These are phyloP conservation scores for Nasalis larvatus DNA, from an alignment of 2,113 vertebrate species.

Conservation along the genomic window DNA sequence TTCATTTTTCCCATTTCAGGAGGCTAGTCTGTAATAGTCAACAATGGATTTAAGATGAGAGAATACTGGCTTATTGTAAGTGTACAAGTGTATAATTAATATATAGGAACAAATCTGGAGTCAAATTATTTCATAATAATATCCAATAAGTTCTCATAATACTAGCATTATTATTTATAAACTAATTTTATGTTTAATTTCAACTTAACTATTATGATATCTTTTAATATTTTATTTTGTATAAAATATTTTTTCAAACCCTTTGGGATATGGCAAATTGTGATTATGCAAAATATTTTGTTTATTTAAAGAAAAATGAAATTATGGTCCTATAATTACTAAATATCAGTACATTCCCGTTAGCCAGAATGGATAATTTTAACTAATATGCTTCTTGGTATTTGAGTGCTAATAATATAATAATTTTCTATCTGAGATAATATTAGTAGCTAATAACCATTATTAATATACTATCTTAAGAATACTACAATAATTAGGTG, in stretches of 20 bases:
- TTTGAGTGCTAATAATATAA: background rate
- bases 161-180: background rate
- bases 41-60: background rate
- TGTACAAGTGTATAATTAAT: background rate
- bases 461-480: background rate
- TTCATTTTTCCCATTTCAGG: conserved; percentile 11
- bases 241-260: background rate
- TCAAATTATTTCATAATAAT: background rate
- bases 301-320: conserved; percentile 30
- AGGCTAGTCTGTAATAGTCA: conserved; percentile 9
- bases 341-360: background rate
- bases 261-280: background rate
- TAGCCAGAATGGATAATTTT: background rate
- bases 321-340: background rate
- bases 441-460: background rate
- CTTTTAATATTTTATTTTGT: conserved; percentile 7
- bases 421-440: background rate
- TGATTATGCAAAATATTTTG: background rate
- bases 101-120: background rate
- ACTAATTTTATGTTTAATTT: conserved; percentile 49
- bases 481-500: background rate
- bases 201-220: background rate
- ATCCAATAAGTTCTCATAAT: background rate
- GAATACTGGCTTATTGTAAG: background rate
- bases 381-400: background rate